These are phyloP conservation scores for Cosmopolites sordidus DNA, from an alignment of 2,888 invertebrate species.

Conservation along the genomic window DNA sequence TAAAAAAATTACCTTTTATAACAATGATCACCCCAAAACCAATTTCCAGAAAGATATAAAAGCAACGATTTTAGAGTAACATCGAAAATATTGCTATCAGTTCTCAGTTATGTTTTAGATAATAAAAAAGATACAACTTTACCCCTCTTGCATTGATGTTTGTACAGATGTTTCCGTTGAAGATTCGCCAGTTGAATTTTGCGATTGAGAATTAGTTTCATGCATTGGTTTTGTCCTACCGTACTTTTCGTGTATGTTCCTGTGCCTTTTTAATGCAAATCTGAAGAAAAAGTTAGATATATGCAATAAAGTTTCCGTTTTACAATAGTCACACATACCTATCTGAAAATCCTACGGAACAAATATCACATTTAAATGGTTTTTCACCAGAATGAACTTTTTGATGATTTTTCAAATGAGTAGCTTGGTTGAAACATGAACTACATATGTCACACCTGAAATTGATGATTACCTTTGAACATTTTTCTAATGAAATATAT, in stretches of 20 bases:
- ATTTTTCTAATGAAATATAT: too few relatives aligned
- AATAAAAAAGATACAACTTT: too few relatives aligned
- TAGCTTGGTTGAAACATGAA: conserved; percentile 86
- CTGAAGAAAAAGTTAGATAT: conserved; percentile 24
- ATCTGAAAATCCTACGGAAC: conserved; percentile 82
- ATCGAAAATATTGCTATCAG: too few relatives aligned
- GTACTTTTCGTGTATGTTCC: conserved; percentile 85
- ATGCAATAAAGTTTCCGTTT: neutral
- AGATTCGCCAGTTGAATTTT: conserved; percentile 24
- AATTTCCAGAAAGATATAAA: too few relatives aligned
- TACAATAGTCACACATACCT: conserved; percentile 46
- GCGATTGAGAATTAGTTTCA: conserved; percentile 33
- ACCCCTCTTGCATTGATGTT: conserved; percentile 16
- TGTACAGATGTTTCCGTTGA: conserved; percentile 30
- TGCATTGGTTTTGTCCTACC: conserved; percentile 56
- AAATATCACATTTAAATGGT: conserved; percentile 78
- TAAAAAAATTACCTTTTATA: too few relatives aligned
- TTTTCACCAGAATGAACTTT: conserved; percentile 80
- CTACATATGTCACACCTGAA: conserved; percentile 78
- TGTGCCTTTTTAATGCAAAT: conserved; percentile 79
- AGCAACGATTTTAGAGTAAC: too few relatives aligned
- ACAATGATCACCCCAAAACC: too few relatives aligned
- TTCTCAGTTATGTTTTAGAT: too few relatives aligned
- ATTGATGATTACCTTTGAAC: too few relatives aligned
- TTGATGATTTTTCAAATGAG: conserved; percentile 83